Evolutionary conservation across 2,797 vertebrate genomes (phyloP).

Genomic region (Lacerta viridis): DNA sequence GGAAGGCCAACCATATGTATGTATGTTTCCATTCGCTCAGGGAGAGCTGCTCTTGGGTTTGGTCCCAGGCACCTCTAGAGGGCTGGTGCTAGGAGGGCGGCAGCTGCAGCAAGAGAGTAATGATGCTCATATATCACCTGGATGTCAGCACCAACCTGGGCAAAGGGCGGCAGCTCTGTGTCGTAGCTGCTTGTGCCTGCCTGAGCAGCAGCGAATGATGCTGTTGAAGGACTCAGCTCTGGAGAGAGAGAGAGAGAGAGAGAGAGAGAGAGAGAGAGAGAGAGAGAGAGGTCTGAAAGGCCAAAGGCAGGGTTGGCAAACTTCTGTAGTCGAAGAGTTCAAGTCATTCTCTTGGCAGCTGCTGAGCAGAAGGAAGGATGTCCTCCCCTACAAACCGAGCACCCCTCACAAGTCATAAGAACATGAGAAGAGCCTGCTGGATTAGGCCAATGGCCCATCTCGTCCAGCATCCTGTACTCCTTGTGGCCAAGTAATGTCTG

Average conservation of each 20-base stretch:
- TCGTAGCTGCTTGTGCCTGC: neutral
- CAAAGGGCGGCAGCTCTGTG: rapidly evolving
- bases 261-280: neutral
- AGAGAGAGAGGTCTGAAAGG: neutral
- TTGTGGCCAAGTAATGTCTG: too few species aligned
- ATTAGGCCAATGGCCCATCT: too few species aligned
- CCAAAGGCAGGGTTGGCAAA: too few species aligned
- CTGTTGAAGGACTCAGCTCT: neutral
- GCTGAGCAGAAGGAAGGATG: neutral
- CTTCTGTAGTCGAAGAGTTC: neutral
- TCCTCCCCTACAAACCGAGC: too few species aligned
- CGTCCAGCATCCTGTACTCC: too few species aligned
- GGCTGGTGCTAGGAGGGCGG: slow-evolving; percentile 17
- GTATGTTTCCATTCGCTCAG: slow-evolving; percentile 66
- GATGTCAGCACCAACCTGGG: neutral
- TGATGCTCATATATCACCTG: slow-evolving; percentile 43
- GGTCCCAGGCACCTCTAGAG: slow-evolving; percentile 49
- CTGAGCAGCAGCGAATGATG: rapidly evolving
- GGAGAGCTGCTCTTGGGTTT: slow-evolving; percentile 29
- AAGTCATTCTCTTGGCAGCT: neutral
- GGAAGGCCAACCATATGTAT: slow-evolving; percentile 48
- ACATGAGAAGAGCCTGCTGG: too few species aligned
- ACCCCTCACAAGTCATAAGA: neutral
- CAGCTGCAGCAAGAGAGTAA: slow-evolving; percentile 7
- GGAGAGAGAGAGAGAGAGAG: neutral